Evolutionary conservation across 2,888 invertebrate species (phyloP).

Genomic region (Polymixis flavicincta): DNA sequence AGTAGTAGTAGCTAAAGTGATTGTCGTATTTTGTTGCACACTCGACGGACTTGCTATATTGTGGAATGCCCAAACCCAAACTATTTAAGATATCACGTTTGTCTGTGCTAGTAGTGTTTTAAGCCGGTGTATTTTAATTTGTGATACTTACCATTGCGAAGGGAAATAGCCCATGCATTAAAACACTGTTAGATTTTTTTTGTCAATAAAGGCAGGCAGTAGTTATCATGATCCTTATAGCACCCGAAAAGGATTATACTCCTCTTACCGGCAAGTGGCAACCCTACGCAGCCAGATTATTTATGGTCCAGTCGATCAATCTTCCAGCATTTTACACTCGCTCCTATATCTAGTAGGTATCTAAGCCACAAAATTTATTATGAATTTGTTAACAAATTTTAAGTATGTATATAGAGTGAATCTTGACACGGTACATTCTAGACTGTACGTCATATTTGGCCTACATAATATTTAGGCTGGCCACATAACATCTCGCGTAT

Average conservation of each 20-base stretch:
- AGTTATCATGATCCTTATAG: neutral
- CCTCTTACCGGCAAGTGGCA: neutral
- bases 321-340: neutral
- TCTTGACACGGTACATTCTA: slow-evolving; percentile 56
- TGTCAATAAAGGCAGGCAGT: neutral
- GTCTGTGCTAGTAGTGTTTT: neutral
- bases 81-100: neutral
- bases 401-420: slow-evolving; percentile 20
- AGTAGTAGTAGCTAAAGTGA: neutral
- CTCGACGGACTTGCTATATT: too few species aligned
- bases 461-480: slow-evolving; percentile 39
- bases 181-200: too few species aligned
- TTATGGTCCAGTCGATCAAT: neutral
- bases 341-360: neutral
- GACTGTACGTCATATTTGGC: slow-evolving; percentile 51
- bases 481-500: slow-evolving; percentile 69
- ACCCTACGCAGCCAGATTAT: neutral
- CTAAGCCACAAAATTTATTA: slow-evolving; percentile 1
- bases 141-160: too few species aligned
- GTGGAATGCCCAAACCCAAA: neutral
- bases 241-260: neutral
- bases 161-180: too few species aligned
- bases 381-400: neutral
- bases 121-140: neutral
- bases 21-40: neutral